Evolutionary conservation across 2,113 vertebrate species (phyloP), one percentile per base, ranked within the genome.

Genomic region (Macrotus californicus): DNA sequence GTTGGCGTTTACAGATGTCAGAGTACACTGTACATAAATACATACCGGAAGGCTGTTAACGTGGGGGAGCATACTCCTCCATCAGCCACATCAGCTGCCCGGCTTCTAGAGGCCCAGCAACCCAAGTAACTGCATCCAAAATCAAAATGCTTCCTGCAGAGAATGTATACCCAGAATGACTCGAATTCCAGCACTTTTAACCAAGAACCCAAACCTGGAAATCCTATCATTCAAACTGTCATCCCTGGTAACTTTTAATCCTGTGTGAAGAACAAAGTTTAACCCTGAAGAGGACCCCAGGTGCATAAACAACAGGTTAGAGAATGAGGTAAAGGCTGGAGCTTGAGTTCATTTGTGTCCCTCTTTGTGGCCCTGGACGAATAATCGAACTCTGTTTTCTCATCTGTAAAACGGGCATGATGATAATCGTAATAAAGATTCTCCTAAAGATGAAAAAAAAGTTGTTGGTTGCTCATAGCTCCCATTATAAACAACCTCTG

Each of bases 31-130:
- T 75, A 91, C 72, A 54, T 95, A 90, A 85, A 72, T 77, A 69
- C 26, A 41, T 93, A 93, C 75, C 19, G 46, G 83, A 87, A 96
- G 79, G 43, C 77, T 87, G 86, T 83, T 64, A n/a, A 86, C 87
- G 34, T 81, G 90, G 50, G 15, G 50, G 64, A 39, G 76, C 31
- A 48, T 31, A 29, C 6, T 0, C 26, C 52, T 59, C 39, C 89
- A 56, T 50, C 77, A 82, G 29, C 41, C 46, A 79, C n/a, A 4
- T 82, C 91, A 89, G 56, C 41, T 93, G 31, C 52, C 21, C 43
- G 66, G 6, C 26, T n/a, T 61, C 29, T n/a, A 50, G 89, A 77
- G 41, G 21, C 22, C 11, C 54, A 36, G 11, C 16, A 29, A 56
- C 39, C 7, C 31, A 59, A 4, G n/a, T 56, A 36, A 29, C 26